Evolutionary conservation across 2,113 vertebrate species (phyloP), one percentile per base, ranked within the genome.

Genomic region (Climacteris rufus): DNA sequence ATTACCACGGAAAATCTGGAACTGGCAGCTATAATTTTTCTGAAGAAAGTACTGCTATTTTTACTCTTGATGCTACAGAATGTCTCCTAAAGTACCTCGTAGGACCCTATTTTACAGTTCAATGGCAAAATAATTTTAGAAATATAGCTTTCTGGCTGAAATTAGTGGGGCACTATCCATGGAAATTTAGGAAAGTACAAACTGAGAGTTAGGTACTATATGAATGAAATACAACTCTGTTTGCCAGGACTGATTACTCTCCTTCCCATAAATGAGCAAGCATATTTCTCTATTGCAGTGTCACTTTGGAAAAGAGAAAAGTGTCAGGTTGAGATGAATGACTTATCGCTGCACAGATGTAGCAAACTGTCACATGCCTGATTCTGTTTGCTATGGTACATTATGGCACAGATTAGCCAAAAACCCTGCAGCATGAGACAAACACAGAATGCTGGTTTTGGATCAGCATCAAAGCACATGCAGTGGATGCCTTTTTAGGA

Each of bases 1-100:
- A 98, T 98, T 98, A 98, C 96, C 90, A 94, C 28, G 10, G 94
- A 96, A 97, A 94, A 86, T 95, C 94, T 87, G 93, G 95, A 94
- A 95, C 77, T 88, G 91, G 96, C 94, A 93, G 95, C 95, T 93
- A 70, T 94, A 79, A 92, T 97, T 97, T 97, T 92, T 96, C 91
- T 64, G 87, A 92, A 94, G 96, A 96, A 96, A 96, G 87, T 83
- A 91, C 71, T 40, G 70, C 90, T 96, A 74, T 96, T 97, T 96
- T 97, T 94, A 95, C 72, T 96, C 79, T 83, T 60, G 60, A 47
- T 87, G 93, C 95, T 90, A 94, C 85, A 96, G 80, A 93, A 95
- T 40, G 31, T 85, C 87, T 85, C 50, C 63, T 93, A 83, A 92
- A 90, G 87, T 79, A 92, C 89, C 61, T 86, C 2, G 0, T 23